phyloP scores from a whole-genome alignment of 2,113 vertebrate genomes.

The Prietella phreatophila region DNA sequence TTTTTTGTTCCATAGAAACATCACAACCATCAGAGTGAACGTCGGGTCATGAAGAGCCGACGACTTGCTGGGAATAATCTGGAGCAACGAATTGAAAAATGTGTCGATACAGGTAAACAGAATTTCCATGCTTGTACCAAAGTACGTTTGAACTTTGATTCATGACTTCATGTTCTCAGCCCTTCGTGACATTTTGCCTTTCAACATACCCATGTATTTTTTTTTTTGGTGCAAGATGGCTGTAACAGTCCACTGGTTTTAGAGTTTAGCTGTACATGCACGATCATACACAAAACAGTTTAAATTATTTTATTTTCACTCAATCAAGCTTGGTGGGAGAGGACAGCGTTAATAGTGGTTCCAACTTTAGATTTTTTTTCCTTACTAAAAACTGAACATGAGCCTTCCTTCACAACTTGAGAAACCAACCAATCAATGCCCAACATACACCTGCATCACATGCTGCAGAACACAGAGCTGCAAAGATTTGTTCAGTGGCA shows the following conservation, averaged over 20 bases:
- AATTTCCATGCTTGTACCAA: not conserved
- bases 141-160: not conserved
- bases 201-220: not conserved
- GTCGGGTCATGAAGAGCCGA: constrained; percentile 27
- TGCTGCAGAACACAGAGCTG: constrained; percentile 15
- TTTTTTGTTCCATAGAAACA: constrained; percentile 29
- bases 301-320: constrained; percentile 59
- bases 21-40: constrained; percentile 43
- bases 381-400: constrained; percentile 44
- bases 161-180: not conserved
- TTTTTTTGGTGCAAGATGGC: constrained; percentile 57
- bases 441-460: constrained; percentile 2
- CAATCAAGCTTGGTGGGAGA: constrained; percentile 68
- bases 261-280: constrained; percentile 76
- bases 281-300: constrained; percentile 67
- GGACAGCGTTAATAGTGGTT: constrained; percentile 63
- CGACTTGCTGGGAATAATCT: not conserved
- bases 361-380: constrained; percentile 22
- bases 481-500: not conserved
- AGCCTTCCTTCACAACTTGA: not conserved
- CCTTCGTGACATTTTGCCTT: constrained; percentile 30
- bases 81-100: not conserved
- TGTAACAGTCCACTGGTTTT: constrained; percentile 47
- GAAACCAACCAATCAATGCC: constrained; percentile 21
- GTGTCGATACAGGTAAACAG: not conserved